phyloP scores from a whole-genome alignment of 2,888 invertebrate species.

The Entomobrya multifasciata region DNA sequence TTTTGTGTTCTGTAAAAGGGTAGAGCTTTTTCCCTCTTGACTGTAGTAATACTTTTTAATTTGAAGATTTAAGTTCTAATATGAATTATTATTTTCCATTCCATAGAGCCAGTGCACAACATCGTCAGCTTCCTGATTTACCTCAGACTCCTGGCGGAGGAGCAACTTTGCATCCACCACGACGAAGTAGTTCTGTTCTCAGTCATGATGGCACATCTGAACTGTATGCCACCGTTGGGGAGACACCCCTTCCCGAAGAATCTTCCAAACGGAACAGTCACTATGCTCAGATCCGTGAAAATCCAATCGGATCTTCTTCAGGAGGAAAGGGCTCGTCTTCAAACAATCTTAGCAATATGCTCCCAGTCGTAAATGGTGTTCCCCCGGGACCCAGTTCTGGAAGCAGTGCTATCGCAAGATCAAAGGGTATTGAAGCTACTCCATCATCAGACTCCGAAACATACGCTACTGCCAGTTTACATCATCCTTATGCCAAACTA shows the following conservation, averaged over 20 bases:
- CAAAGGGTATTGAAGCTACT: slow-evolving; percentile 70
- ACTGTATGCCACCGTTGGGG: slow-evolving; percentile 89
- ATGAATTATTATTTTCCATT: neutral
- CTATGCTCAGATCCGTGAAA: slow-evolving; percentile 67
- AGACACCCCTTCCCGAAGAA: slow-evolving; percentile 56
- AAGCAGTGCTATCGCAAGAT: slow-evolving; percentile 8
- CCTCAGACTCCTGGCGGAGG: slow-evolving; percentile 82
- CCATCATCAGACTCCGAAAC: slow-evolving; percentile 79
- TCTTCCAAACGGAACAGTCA: slow-evolving; percentile 53
- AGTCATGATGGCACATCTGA: slow-evolving; percentile 90
- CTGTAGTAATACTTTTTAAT: neutral
- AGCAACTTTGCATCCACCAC: slow-evolving; percentile 68
- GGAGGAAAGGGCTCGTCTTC: slow-evolving; percentile 13
- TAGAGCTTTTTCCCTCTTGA: slow-evolving; percentile 3
- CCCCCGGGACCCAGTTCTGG: slow-evolving; percentile 38
- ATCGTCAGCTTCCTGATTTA: slow-evolving; percentile 88
- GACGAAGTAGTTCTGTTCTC: slow-evolving; percentile 77
- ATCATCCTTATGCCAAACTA: slow-evolving; percentile 89
- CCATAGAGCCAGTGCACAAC: slow-evolving; percentile 74
- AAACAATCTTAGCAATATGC: neutral
- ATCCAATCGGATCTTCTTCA: slow-evolving; percentile 22
- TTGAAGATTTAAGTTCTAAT: neutral
- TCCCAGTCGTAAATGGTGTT: slow-evolving; percentile 26
- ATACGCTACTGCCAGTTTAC: slow-evolving; percentile 79
- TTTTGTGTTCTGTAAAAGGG: neutral